Evolutionary conservation across 2,113 vertebrate genomes (phyloP).

Genomic region (Campylorhamphus procurvoides): DNA sequence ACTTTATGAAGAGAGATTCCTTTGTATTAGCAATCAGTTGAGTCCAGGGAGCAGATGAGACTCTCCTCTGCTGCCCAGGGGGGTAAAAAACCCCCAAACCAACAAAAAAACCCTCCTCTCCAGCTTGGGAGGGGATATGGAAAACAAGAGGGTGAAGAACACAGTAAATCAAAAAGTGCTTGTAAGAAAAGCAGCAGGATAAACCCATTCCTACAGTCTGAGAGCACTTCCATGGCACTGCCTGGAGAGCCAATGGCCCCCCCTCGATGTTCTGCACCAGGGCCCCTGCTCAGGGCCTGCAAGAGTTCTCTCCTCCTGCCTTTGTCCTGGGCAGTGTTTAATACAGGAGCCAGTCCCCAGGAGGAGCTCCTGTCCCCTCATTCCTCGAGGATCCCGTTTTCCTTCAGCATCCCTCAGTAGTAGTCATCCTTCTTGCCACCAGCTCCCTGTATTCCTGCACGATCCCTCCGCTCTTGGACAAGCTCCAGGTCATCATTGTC

Average conservation of each 20-base stretch:
- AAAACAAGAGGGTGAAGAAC: background rate
- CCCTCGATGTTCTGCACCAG: background rate
- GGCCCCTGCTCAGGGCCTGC: background rate
- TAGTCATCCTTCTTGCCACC: constrained; percentile 46
- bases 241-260: fast-evolving
- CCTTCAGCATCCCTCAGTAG: constrained; percentile 20
- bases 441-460: background rate
- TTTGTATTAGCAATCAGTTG: constrained; percentile 21
- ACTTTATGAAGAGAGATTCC: constrained; percentile 18
- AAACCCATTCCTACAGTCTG: background rate
- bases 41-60: background rate
- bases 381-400: background rate
- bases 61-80: background rate
- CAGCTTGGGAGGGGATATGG: background rate
- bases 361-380: background rate
- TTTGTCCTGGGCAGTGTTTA: background rate
- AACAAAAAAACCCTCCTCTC: background rate
- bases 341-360: background rate
- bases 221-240: background rate
- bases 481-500: constrained; percentile 52
- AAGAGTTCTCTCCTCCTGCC: background rate
- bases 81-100: background rate
- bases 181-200: constrained; percentile 23
- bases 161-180: background rate
- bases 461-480: background rate